phyloP scores from a whole-genome alignment of 2,113 vertebrate genomes.

The Mesembrinibis cayennensis region DNA sequence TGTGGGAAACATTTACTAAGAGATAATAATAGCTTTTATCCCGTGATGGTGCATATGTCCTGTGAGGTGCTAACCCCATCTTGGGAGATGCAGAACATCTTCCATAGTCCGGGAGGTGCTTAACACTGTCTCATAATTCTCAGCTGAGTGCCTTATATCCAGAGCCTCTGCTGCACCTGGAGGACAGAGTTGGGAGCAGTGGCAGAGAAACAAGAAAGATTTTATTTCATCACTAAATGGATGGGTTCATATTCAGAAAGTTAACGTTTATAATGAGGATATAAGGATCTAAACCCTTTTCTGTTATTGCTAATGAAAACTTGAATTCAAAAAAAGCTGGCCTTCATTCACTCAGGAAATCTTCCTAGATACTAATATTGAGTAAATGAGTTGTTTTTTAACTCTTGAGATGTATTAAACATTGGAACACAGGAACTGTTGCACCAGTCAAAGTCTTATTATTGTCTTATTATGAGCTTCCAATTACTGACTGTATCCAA shows the following conservation, averaged over 20 bases:
- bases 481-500: neutral
- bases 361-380: no score
- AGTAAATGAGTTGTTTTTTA: no score
- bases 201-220: neutral
- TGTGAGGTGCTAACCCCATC: neutral
- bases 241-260: neutral
- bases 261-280: neutral
- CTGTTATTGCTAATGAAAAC: no score
- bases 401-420: no score
- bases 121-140: neutral
- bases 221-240: neutral
- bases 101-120: neutral
- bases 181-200: neutral
- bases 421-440: no score
- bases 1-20: neutral
- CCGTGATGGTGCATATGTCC: fast-evolving
- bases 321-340: no score
- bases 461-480: no score
- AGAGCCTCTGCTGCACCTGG: neutral
- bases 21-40: neutral
- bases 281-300: neutral
- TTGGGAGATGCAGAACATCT: neutral
- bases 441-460: no score
- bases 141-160: neutral
- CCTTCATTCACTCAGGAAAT: no score